Evolutionary conservation across 2,888 invertebrate genomes (phyloP), one percentile per base, ranked within the genome.

Genomic region (Lydus trimaculatus): DNA sequence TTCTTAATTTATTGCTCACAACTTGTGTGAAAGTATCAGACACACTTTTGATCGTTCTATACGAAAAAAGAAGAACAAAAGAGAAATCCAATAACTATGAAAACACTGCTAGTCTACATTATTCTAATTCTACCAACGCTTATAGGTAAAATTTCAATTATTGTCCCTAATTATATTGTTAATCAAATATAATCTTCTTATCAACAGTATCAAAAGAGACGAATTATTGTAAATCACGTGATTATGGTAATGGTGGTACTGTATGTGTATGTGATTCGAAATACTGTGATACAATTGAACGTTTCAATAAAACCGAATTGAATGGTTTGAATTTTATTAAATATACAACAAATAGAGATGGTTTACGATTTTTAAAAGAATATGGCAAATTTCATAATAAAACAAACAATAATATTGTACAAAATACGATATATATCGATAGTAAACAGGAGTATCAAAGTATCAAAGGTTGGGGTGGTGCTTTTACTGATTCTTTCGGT

Each of bases 251-350:
- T 28, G 74, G 67, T n/a, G 70, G 73, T 36, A 74, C 78, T 20
- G 91, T 93, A 0, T 94, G 94, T 80, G 92, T 93, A 4, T 94
- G 94, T 77, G 89, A 92, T 76, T 85, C 89, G 0, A 88, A 87
- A 0, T 90, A 91, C 79, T 94, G 94, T 78, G 94, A 94, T 80
- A 90, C 88, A 9, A 84, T 91, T 56, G 88, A 89, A 3, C 84
- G 88, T 61, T 85, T 89, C 15, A 78, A 82, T 15, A 67, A 61
- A 36, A 28, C 61, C 9, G 62, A 61, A 28, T 20, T 63, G 23
- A 33, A 39, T 20, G 62, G 67, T 43, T 90, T 86, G 72, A 83
- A 89, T 0, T 65, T 61, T n/a, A 17, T 43, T 11, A 81, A 87
- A 28, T 91, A 91, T 74, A 89, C 89, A 6, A 89, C 91, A 1